Evolutionary conservation across 1,140 invertebrate genomes (phyloP), one percentile per base, ranked within the genome.

Genomic region (Paralvinella palmiformis): DNA sequence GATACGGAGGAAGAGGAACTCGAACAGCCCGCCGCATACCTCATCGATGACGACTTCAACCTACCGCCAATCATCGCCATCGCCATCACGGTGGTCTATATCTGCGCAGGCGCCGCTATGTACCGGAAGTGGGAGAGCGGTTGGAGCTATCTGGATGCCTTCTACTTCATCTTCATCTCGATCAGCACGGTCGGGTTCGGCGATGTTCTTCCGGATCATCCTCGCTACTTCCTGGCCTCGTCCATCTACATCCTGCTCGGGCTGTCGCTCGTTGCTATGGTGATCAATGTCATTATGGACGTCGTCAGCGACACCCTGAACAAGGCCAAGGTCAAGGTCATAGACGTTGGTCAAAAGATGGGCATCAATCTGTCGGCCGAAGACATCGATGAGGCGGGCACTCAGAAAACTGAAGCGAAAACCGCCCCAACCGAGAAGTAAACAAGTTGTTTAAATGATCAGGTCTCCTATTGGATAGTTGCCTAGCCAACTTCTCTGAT

Each of bases 181-280:
- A 73, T 86, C 35, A 78, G 73, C 55, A 82, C 81, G 1, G 82
- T 82, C 36, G 79, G 85, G 85, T 93, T 96, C 71, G 94, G 94
- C 45, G 94, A 96, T 81, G 85, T 89, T 67, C 90, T 94, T 3
- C 92, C 92, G 3, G 41, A 60, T 1, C 58, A 60, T 36, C 58
- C 58, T 20, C 3, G 96, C 88, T 91, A 72, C 0, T 66, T 75
- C 22, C 37, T 95, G 85, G 85, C 87, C 57, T 92, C 92, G 17
- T 95, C 95, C 69, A 85, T 96, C 24, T 96, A 97, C 75, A 81
- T 98, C 32, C 87, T 96, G 5, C 94, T 98, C 72, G 95, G 95
- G 52, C 81, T 98, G 57, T 91, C 95, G 0, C 82, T 98, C 7
- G 95, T 94, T 24, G 75, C 75, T 33, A 65, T 64, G 59, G 59